Percentiles rank a stretch among this genome's conserved stretches.
phyloP scores from a whole-genome alignment of 1,140 invertebrate species.

The Drosophila lacertosa region DNA sequence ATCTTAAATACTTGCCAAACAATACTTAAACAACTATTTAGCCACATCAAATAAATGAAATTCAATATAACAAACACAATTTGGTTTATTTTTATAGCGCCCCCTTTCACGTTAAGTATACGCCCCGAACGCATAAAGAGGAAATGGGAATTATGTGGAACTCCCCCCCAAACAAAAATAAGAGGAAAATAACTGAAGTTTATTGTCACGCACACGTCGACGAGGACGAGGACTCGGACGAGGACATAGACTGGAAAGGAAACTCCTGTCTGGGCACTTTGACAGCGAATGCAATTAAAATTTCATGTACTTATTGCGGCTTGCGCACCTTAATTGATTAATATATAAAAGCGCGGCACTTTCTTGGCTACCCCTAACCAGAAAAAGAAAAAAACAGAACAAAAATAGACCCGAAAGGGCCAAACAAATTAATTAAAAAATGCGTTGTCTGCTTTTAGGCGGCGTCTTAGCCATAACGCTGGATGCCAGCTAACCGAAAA shows the following conservation, averaged over 20 bases:
- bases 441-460: slow-evolving; percentile 40
- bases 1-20: no score
- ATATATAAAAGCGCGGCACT: slow-evolving; percentile 27
- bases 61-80: no score
- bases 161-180: slow-evolving; percentile 1
- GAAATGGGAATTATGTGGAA: slow-evolving; percentile 2
- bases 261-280: slow-evolving; percentile 17
- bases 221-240: no score
- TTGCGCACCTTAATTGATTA: slow-evolving; percentile 53
- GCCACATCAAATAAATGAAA: no score
- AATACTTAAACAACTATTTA: no score
- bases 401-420: slow-evolving; percentile 8
- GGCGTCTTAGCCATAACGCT: slow-evolving; percentile 32
- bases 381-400: background rate
- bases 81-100: background rate
- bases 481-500: slow-evolving; percentile 40
- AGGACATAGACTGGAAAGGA: slow-evolving; percentile 6
- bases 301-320: slow-evolving; percentile 34
- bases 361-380: no score
- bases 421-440: slow-evolving; percentile 56
- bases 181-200: slow-evolving; percentile 38
- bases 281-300: slow-evolving; percentile 51
- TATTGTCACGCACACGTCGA: slow-evolving; percentile 50
- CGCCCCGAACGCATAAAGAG: slow-evolving; percentile 10
- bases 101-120: slow-evolving; percentile 24